phyloP scores from a whole-genome alignment of 2,888 invertebrate species.

The Lymantria monacha region DNA sequence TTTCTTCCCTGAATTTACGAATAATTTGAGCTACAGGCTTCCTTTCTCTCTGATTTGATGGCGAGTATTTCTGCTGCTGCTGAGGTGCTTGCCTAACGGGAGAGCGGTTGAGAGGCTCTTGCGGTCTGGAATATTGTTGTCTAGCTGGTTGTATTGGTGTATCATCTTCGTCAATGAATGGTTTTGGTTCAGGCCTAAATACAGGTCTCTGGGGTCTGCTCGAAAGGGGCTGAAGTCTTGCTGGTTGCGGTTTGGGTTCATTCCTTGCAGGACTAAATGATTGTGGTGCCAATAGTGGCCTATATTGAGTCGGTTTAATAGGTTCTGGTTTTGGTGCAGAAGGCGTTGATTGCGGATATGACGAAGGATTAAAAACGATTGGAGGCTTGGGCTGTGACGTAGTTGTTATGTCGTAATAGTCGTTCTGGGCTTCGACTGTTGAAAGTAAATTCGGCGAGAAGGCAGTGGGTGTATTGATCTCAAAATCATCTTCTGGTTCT shows the following conservation, averaged over 20 bases:
- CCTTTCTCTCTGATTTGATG: slow-evolving; percentile 72
- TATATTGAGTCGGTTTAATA: slow-evolving; percentile 70
- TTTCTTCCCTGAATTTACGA: slow-evolving; percentile 89
- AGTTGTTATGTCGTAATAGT: slow-evolving; percentile 70
- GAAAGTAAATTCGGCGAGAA: slow-evolving; percentile 67
- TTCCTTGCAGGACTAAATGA: slow-evolving; percentile 65
- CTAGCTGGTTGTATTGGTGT: slow-evolving; percentile 68
- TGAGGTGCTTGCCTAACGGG: slow-evolving; percentile 62
- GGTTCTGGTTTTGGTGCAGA: slow-evolving; percentile 62
- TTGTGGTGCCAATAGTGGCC: slow-evolving; percentile 61
- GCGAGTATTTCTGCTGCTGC: slow-evolving; percentile 69
- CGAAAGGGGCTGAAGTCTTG: slow-evolving; percentile 70
- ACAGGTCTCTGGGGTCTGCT: slow-evolving; percentile 77
- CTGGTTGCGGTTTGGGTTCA: slow-evolving; percentile 70
- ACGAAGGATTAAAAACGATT: slow-evolving; percentile 65
- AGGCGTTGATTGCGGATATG: slow-evolving; percentile 69
- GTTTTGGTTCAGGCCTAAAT: slow-evolving; percentile 75
- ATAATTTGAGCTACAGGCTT: slow-evolving; percentile 88
- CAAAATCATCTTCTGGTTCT: slow-evolving; percentile 84
- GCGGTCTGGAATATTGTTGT: slow-evolving; percentile 66
- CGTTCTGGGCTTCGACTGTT: slow-evolving; percentile 72
- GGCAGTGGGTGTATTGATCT: slow-evolving; percentile 79
- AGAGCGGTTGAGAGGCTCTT: slow-evolving; percentile 60
- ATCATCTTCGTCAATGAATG: slow-evolving; percentile 72
- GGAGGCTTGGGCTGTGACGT: slow-evolving; percentile 75